Evolutionary conservation across 2,113 vertebrate genomes (phyloP).

Genomic region (Pan paniscus): DNA sequence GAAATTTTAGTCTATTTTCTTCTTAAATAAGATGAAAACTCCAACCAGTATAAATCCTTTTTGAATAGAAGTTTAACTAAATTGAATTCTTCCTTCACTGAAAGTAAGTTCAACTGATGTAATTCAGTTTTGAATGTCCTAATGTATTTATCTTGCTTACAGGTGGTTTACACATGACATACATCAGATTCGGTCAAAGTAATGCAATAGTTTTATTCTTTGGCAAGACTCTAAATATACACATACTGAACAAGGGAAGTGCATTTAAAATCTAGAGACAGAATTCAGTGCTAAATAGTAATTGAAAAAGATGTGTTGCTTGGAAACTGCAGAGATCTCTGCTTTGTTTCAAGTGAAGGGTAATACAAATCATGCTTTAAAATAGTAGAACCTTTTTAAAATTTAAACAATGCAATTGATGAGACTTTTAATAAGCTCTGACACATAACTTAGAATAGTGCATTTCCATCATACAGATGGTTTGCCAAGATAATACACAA

Average conservation of each 20-base stretch:
- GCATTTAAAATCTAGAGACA: slow-evolving; percentile 62
- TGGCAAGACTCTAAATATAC: slow-evolving; percentile 44
- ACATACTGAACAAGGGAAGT: slow-evolving; percentile 53
- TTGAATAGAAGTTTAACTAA: slow-evolving; percentile 38
- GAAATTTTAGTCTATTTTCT: slow-evolving; percentile 33
- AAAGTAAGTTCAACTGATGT: slow-evolving; percentile 1
- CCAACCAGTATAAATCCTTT: slow-evolving; percentile 28
- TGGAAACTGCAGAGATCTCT: slow-evolving; percentile 76
- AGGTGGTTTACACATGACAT: slow-evolving; percentile 17
- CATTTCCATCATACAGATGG: slow-evolving; percentile 67
- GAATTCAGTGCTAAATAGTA: slow-evolving; percentile 76
- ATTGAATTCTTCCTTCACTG: slow-evolving; percentile 18
- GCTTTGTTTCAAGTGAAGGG: slow-evolving; percentile 75
- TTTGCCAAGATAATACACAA: slow-evolving; percentile 51
- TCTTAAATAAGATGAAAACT: slow-evolving; percentile 42
- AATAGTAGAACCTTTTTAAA: slow-evolving; percentile 73
- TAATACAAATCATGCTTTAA: slow-evolving; percentile 77
- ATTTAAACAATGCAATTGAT: slow-evolving; percentile 64
- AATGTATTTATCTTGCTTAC: slow-evolving; percentile 64
- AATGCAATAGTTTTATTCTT: slow-evolving; percentile 23
- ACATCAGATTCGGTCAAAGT: slow-evolving; percentile 1
- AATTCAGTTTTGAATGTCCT: slow-evolving; percentile 35
- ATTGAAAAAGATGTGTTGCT: slow-evolving; percentile 73
- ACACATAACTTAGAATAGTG: slow-evolving; percentile 48
- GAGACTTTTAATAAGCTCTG: slow-evolving; percentile 75